Evolutionary conservation across 2,113 vertebrate genomes (phyloP).

Genomic region (Stigmatopora nigra): DNA sequence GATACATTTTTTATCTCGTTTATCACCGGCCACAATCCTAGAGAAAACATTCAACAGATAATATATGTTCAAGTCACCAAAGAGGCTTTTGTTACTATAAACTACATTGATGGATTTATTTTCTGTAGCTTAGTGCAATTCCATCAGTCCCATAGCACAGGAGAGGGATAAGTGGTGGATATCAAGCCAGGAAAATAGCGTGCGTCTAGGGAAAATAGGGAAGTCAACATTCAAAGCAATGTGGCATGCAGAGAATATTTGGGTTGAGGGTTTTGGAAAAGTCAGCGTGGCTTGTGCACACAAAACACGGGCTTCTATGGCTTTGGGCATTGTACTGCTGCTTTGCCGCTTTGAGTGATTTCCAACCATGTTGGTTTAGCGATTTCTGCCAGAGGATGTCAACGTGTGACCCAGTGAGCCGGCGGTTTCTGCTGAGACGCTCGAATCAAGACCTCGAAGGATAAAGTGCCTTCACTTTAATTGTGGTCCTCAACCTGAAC

Average conservation of each 20-base stretch:
- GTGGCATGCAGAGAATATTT: constrained; percentile 50
- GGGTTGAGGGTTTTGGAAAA: constrained; percentile 50
- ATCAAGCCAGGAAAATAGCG: constrained; percentile 49
- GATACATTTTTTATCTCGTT: background rate
- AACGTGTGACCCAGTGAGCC: constrained; percentile 55
- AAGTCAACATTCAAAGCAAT: constrained; percentile 44
- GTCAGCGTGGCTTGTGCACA: constrained; percentile 48
- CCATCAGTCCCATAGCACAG: constrained; percentile 11
- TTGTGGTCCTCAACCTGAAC: background rate
- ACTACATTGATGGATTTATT: background rate
- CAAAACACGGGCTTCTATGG: constrained; percentile 40
- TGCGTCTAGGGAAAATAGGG: constrained; percentile 44
- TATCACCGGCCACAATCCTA: background rate
- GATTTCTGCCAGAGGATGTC: constrained; percentile 53
- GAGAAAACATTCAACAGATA: background rate
- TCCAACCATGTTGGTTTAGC: constrained; percentile 46
- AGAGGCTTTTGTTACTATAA: constrained; percentile 1
- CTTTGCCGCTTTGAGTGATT: constrained; percentile 40
- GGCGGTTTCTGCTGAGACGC: constrained; percentile 48
- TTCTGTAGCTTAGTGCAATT: constrained; percentile 15
- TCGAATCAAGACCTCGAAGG: constrained; percentile 4
- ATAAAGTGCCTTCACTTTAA: constrained; percentile 6
- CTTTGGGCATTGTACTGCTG: constrained; percentile 36
- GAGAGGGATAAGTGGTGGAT: constrained; percentile 39
- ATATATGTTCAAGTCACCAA: background rate